A percentile compares a stretch with the other conserved stretches of the same genome.
phyloP scores from a whole-genome alignment of 2,888 invertebrate species.

The Chelonus formosanus region DNA sequence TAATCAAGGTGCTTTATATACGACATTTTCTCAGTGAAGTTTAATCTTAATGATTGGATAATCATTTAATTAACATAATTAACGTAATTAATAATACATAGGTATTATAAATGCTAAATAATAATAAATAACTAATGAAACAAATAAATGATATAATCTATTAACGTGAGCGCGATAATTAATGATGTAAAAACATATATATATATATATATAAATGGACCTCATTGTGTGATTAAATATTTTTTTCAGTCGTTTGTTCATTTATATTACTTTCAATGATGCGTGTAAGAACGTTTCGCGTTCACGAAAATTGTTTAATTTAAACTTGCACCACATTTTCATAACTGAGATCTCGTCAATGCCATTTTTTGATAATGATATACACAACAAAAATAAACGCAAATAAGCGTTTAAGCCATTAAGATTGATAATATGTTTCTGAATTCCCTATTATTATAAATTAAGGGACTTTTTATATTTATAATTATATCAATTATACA shows the following conservation, averaged over 20 bases:
- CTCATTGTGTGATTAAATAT: conserved; percentile 45
- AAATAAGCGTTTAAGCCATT: conserved; percentile 32
- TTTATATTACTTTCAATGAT: conserved; percentile 19
- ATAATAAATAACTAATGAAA: no score
- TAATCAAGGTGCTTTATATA: conserved; percentile 59
- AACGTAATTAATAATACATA: conserved; percentile 39
- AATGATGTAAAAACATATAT: conserved; percentile 34
- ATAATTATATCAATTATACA: conserved; percentile 30
- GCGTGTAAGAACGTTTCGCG: conserved; percentile 22
- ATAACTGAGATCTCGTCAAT: conserved; percentile 54
- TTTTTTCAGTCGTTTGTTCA: conserved; percentile 14
- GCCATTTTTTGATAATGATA: conserved; percentile 52
- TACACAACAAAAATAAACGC: conserved; percentile 38
- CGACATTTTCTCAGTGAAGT: conserved; percentile 44
- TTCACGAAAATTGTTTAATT: conserved; percentile 24
- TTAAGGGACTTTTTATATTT: conserved; percentile 26
- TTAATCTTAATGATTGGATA: conserved; percentile 43
- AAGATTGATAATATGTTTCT: conserved; percentile 19
- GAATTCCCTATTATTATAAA: conserved; percentile 28
- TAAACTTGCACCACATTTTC: conserved; percentile 35
- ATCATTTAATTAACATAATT: conserved; percentile 30
- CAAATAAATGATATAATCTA: conserved; percentile 20
- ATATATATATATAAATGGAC: conserved; percentile 43
- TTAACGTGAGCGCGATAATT: conserved; percentile 44
- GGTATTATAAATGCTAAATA: no score